Percentiles rank a stretch among this genome's conserved stretches.
Evolutionary conservation across 92 coral and sea anemone genomes (phyloP).

Genomic region (Scolanthus callimorphus): DNA sequence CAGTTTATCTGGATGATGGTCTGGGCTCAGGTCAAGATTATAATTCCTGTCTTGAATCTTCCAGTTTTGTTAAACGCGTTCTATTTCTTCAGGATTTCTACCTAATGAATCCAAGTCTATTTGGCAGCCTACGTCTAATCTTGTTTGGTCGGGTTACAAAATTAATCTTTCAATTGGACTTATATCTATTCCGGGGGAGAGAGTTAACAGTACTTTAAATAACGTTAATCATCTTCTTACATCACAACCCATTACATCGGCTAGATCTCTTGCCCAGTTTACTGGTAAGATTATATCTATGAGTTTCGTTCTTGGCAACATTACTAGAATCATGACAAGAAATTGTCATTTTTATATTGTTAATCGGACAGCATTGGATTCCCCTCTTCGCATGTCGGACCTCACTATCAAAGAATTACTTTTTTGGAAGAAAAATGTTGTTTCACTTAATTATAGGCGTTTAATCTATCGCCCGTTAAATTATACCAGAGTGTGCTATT

Average conservation of each 20-base stretch:
- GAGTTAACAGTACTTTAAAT: not conserved
- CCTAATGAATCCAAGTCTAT: not conserved
- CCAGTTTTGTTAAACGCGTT: not conserved
- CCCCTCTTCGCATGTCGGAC: not conserved
- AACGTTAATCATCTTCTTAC: not conserved
- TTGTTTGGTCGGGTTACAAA: slow-evolving; percentile 3
- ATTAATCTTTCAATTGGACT: not conserved
- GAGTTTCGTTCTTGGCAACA: slow-evolving; percentile 26
- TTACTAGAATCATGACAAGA: too few species aligned
- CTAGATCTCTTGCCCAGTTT: slow-evolving; percentile 22
- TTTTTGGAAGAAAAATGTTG: slow-evolving; percentile 24
- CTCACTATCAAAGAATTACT: slow-evolving; percentile 8
- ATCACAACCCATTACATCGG: not conserved
- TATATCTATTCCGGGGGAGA: slow-evolving; percentile 1
- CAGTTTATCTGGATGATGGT: slow-evolving; percentile 31
- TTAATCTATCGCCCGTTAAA: too few species aligned
- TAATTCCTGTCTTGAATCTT: not conserved
- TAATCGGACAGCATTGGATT: slow-evolving; percentile 21
- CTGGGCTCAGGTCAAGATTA: slow-evolving; percentile 11
- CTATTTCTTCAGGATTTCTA: not conserved
- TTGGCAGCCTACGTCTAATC: slow-evolving; percentile 4
- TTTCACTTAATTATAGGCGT: not conserved
- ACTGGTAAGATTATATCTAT: slow-evolving; percentile 38
- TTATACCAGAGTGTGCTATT: not conserved
- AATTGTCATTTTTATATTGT: slow-evolving; percentile 31